Evolutionary conservation across 2,113 vertebrate genomes (phyloP), one percentile per base, ranked within the genome.

Genomic region (Gallinago undulata): DNA sequence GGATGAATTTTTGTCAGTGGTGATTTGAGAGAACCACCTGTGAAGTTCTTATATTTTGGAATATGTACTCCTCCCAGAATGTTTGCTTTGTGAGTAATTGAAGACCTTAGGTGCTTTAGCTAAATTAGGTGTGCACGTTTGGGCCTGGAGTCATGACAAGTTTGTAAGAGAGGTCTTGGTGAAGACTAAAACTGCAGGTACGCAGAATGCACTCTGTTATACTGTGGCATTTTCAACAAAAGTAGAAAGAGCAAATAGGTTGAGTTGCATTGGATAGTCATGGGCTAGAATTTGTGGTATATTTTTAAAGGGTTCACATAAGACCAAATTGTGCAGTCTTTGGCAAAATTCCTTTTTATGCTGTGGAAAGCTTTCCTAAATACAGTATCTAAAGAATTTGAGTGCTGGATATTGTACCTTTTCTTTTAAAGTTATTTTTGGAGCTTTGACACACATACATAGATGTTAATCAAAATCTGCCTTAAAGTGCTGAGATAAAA

Each of bases 401-500:
- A 70, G 60, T 84, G 35, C 28, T 90, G 30, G 28, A 47, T 94
- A 64, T 84, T 91, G 33, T 43, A 43, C 14, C 18, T 87, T 94
- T 93, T 56, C n/a, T 92, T 86, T 93, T 48, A 68, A 81, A 63
- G 50, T 53, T 96, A n/a, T 77, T 79, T 89, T 83, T 78, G 11
- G 39, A 73, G 37, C 28, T 79, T 92, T 84, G 81, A 70, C 47
- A 78, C 19, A 23, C 13, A 35, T 48, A 79, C 23, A 31, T 41
- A 83, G 9, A 67, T 78, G 17, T 47, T 50, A 78, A 53, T 94
- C 25, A 88, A 91, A 90, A 81, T 77, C 83, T 66, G 47, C 66
- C 45, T 66, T 93, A 47, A 91, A 94, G 48, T 81, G 31, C 76
- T 79, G 56, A 70, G 55, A 82, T 78, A 87, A 94, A 92, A 94